Evolutionary conservation across 2,113 vertebrate genomes (phyloP).

Genomic region (Calyptomena viridis): DNA sequence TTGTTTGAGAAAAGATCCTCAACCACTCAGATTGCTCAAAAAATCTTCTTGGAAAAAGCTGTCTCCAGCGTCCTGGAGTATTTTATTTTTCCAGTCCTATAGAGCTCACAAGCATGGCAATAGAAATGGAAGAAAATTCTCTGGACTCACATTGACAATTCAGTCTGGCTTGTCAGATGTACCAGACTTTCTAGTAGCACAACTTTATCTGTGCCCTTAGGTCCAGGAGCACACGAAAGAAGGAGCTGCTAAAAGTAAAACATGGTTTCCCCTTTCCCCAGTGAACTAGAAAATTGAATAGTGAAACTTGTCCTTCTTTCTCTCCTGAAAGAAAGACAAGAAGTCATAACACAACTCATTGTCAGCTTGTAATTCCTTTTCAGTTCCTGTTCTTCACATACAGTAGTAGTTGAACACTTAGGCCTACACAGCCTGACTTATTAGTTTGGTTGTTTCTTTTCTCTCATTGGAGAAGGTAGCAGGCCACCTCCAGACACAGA

Average conservation of each 20-base stretch:
- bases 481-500: background rate
- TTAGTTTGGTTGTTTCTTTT: background rate
- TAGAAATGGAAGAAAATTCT: background rate
- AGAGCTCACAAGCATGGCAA: background rate
- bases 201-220: background rate
- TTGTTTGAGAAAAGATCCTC: background rate
- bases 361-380: background rate
- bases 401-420: background rate
- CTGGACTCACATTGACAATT: rapidly evolving
- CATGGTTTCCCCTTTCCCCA: background rate
- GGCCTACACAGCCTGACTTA: background rate
- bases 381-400: background rate
- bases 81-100: background rate
- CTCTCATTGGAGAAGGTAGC: background rate
- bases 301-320: background rate
- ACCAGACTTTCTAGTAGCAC: rapidly evolving
- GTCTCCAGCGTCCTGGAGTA: background rate
- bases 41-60: background rate
- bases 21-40: background rate
- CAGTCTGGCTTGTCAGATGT: background rate
- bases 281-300: background rate
- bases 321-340: background rate
- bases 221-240: background rate
- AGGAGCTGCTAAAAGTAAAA: background rate
- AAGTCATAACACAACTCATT: background rate